A percentile compares a stretch with the other conserved stretches of the same genome.
These are phyloP conservation scores for Cynaeus angustus DNA, from an alignment of 2,888 invertebrate species.

Conservation along the genomic window DNA sequence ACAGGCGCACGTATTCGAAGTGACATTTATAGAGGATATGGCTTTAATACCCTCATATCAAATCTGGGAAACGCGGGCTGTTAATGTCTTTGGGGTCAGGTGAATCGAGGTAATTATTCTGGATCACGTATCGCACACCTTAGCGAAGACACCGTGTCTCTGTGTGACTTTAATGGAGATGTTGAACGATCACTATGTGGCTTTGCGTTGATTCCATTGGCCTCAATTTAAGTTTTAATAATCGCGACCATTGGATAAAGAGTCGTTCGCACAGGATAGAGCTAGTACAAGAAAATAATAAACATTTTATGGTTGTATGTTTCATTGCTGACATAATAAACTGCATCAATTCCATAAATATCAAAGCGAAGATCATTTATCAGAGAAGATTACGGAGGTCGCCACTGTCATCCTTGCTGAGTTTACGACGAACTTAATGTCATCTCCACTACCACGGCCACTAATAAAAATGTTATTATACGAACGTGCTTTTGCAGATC, in stretches of 20 bases:
- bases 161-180: slow-evolving; percentile 48
- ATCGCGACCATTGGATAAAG: background rate
- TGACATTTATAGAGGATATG: slow-evolving; percentile 53
- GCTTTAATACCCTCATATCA: slow-evolving; percentile 52
- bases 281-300: slow-evolving; percentile 33
- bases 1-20: slow-evolving; percentile 51
- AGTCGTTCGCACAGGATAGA: background rate
- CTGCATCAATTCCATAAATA: slow-evolving; percentile 64
- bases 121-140: slow-evolving; percentile 49
- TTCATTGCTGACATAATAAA: slow-evolving; percentile 57
- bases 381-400: slow-evolving; percentile 64
- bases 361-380: slow-evolving; percentile 64
- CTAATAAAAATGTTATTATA: slow-evolving; percentile 70
- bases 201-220: background rate
- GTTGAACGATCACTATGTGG: slow-evolving; percentile 42
- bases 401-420: slow-evolving; percentile 63
- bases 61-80: slow-evolving; percentile 50
- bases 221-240: slow-evolving; percentile 26
- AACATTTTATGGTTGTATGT: slow-evolving; percentile 48
- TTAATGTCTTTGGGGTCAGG: slow-evolving; percentile 52
- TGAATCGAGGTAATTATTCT: slow-evolving; percentile 51
- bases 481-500: slow-evolving; percentile 65
- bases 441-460: slow-evolving; percentile 66
- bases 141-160: slow-evolving; percentile 35
- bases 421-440: slow-evolving; percentile 68